Percentiles rank a stretch among this genome's conserved stretches.
Evolutionary conservation across 53 echinoderm and acorn worm species (phyloP).

Genomic region (Holothuria leucospilota): DNA sequence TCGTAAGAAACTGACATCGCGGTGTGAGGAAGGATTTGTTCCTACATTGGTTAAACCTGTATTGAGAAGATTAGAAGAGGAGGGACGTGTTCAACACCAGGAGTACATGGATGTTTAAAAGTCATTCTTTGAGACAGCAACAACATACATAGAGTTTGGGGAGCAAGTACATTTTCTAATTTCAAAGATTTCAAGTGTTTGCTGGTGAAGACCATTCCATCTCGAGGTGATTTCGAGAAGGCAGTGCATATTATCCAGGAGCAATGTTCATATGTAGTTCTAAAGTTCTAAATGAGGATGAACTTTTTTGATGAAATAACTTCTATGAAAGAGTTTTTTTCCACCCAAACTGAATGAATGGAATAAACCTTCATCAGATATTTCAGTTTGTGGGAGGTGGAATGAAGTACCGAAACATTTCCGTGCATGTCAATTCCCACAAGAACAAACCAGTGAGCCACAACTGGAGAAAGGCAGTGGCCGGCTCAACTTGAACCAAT

Average conservation of each 20-base stretch:
- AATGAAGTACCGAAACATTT: background rate
- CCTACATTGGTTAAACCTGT: background rate
- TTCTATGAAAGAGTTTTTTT: background rate
- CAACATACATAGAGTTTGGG: background rate
- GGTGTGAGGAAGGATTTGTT: too few species aligned
- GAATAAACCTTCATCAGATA: background rate
- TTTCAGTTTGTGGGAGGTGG: conserved; percentile 2
- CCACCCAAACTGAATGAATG: background rate
- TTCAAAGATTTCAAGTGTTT: conserved; percentile 1
- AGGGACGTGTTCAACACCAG: background rate
- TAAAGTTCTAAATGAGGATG: background rate
- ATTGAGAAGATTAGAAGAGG: background rate
- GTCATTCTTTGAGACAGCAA: background rate
- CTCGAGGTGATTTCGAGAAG: background rate
- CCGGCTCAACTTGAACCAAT: too few species aligned
- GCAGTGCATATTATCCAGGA: conserved; percentile 11
- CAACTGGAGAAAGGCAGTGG: too few species aligned
- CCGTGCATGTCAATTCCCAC: background rate
- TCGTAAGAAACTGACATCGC: background rate
- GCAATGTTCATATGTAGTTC: background rate
- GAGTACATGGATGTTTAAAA: background rate
- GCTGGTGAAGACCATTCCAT: conserved; percentile 20
- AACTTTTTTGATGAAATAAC: background rate
- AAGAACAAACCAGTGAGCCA: too few species aligned
- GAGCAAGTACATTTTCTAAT: background rate